These are phyloP conservation scores for Oncopeltus fasciatus DNA, from an alignment of 1,140 invertebrate species.

Conservation along the genomic window DNA sequence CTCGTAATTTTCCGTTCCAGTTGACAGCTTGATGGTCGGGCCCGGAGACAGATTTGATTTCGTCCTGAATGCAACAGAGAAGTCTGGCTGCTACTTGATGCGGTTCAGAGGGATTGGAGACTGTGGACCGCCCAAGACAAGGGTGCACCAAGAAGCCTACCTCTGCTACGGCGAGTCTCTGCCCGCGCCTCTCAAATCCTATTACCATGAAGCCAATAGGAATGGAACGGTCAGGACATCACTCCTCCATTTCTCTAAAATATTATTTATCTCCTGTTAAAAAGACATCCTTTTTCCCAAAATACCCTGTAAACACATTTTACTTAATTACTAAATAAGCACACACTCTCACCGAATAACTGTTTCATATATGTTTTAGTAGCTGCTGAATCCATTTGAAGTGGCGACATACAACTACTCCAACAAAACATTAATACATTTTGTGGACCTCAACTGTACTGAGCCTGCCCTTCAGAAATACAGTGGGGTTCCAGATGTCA, in stretches of 20 bases:
- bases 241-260: too few species aligned
- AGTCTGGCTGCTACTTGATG: slow-evolving; percentile 35
- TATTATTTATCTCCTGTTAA: too few species aligned
- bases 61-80: slow-evolving; percentile 31
- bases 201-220: not conserved
- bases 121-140: slow-evolving; percentile 25
- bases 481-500: slow-evolving; percentile 13
- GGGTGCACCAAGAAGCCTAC: slow-evolving; percentile 17
- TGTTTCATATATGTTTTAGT: slow-evolving; percentile 6
- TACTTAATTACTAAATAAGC: too few species aligned
- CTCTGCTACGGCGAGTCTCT: slow-evolving; percentile 15
- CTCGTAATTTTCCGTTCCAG: too few species aligned
- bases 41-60: slow-evolving; percentile 40
- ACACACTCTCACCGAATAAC: too few species aligned
- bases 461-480: slow-evolving; percentile 6
- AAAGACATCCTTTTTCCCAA: too few species aligned
- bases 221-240: not conserved
- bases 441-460: slow-evolving; percentile 15
- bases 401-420: slow-evolving; percentile 15
- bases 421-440: slow-evolving; percentile 14
- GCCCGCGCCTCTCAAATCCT: not conserved
- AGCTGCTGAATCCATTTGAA: slow-evolving; percentile 22
- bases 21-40: slow-evolving; percentile 23
- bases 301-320: too few species aligned
- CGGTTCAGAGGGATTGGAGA: slow-evolving; percentile 31